Base-by-base conservation (phyloP, 2,888 invertebrate genomes). In the Agrochola lota region DNA sequence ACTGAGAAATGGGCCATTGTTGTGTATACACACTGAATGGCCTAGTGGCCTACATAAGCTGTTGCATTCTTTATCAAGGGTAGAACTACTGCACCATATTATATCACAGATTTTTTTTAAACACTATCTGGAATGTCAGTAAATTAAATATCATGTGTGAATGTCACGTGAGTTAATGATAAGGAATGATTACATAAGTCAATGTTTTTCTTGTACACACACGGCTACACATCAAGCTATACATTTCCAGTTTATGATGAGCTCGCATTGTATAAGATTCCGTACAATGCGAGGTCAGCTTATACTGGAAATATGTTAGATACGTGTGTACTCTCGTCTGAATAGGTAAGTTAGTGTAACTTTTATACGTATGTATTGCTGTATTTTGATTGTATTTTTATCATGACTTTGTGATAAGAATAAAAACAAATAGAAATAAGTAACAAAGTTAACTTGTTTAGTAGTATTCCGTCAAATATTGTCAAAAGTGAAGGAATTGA, bases 51-150 rank as follows among this genome's bases (percentile, higher is more conserved):
- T 74, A 83, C 70, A 40, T 77, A 52, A 35, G 9, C 40, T 46
- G 60, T 67, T 82, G 80, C 85, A 85, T 80, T 77, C 23, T 71
- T 46, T 77, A 71, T 59, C 85, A 82, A 74, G 71, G 77, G 43
- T 67, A 60, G 57, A 74, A 57, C 40, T 63, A 46, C 62, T 73
- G 81, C 57, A 64, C 43, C 30, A 26, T 26, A 26, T 30, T 30
- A 20, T 62, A 55, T 43, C 8, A 70, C 59, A 64, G n/a, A n/a
- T 80, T 78, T 49, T 43, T 30, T 43, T 72, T 17, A 20, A n/a
- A n/a, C 49, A n/a, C n/a, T 64, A 52, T 73, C 64, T 49, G 40
- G 49, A 76, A 82, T 68, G 55, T 26, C 63, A 66, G 71, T 40
- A 26, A 81, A 77, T 69, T 83, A 69, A 78, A 64, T 64, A 71